phyloP scores from a whole-genome alignment of 2,113 vertebrate genomes.

The Erpornis zantholeuca region DNA sequence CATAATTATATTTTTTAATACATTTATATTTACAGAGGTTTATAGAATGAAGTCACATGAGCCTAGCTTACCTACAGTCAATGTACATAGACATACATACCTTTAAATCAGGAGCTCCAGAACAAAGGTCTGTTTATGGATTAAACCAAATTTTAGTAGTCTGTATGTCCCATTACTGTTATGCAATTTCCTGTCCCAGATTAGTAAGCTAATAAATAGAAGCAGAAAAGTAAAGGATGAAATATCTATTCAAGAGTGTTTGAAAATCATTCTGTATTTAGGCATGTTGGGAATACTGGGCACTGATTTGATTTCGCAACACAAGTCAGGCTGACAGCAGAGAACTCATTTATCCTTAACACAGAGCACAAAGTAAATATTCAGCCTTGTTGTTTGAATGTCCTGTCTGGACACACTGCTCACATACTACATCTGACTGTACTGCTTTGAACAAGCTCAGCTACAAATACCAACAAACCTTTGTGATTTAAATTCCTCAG shows the following conservation, averaged over 20 bases:
- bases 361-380: slow-evolving; percentile 43
- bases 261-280: slow-evolving; percentile 6
- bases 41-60: neutral
- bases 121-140: neutral
- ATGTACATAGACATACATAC: neutral
- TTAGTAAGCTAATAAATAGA: neutral
- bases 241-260: neutral
- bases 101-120: neutral
- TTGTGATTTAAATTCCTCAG: slow-evolving; percentile 13
- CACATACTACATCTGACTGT: neutral
- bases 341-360: slow-evolving; percentile 46
- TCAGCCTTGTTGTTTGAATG: slow-evolving; percentile 49
- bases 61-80: neutral
- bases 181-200: neutral
- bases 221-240: neutral
- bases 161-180: neutral
- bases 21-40: neutral
- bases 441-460: neutral
- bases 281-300: neutral
- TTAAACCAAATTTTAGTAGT: neutral
- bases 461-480: neutral
- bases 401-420: slow-evolving; percentile 29
- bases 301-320: slow-evolving; percentile 8
- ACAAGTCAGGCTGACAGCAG: neutral
- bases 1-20: neutral